Percentiles rank a stretch among this genome's conserved stretches.
phyloP scores from a whole-genome alignment of 2,797 vertebrate genomes.

The Cottoperca gobio region DNA sequence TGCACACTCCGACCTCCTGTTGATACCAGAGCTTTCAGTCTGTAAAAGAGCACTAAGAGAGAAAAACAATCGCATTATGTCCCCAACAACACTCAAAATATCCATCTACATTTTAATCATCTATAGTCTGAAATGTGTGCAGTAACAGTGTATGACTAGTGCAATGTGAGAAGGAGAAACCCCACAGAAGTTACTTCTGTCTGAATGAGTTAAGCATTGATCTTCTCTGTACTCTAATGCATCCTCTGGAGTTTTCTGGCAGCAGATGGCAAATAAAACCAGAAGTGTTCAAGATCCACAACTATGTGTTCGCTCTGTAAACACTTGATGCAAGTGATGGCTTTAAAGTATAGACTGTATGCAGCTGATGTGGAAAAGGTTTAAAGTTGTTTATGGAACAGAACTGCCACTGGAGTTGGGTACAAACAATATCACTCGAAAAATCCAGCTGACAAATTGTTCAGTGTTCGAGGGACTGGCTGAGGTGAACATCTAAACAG shows the following conservation, averaged over 20 bases:
- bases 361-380: conserved; percentile 5
- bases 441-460: conserved; percentile 37
- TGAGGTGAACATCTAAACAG: conserved; percentile 16
- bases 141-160: background rate
- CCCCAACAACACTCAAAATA: background rate
- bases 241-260: conserved; percentile 18
- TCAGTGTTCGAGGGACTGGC: conserved; percentile 17
- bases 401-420: conserved; percentile 11
- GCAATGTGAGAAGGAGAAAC: background rate
- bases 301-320: conserved; percentile 48
- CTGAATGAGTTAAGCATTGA: background rate
- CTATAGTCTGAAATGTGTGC: background rate
- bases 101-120: background rate
- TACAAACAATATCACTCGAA: conserved; percentile 32
- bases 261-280: conserved; percentile 26
- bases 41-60: conserved; percentile 68
- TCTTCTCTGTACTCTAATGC: background rate
- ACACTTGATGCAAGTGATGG: background rate
- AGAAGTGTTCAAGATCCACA: conserved; percentile 14
- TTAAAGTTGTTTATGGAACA: conserved; percentile 33
- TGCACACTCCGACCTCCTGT: conserved; percentile 96
- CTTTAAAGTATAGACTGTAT: background rate
- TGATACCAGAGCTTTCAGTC: conserved; percentile 95
- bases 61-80: background rate
- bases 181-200: background rate